Percentiles rank a stretch among this genome's conserved stretches.
Conservation (phyloP, 2,888 invertebrate genomes). For the Nemurella pictetii region DNA sequence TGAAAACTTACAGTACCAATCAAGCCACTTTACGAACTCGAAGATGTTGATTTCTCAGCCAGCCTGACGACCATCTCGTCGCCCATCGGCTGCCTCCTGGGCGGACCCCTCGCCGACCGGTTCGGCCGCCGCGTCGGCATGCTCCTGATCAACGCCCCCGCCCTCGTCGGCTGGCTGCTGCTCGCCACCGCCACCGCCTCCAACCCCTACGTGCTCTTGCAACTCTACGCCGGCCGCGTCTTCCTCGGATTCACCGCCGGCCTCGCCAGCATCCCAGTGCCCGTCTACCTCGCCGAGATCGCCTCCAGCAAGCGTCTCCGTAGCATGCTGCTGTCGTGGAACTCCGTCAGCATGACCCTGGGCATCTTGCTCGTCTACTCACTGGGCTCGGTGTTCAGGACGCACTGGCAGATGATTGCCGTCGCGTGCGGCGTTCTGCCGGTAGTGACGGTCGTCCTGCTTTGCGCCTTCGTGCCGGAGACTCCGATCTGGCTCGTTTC, state of each 20-base stretch:
- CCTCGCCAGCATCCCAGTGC: slow-evolving; percentile 19
- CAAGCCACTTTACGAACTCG: too few species aligned
- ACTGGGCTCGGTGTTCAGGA: slow-evolving; percentile 13
- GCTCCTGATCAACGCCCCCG: slow-evolving; percentile 26
- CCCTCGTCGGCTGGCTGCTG: slow-evolving; percentile 28
- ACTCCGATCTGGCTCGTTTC: slow-evolving; percentile 32
- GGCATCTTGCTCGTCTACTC: slow-evolving; percentile 32
- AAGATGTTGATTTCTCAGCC: slow-evolving; percentile 15
- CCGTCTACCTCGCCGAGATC: slow-evolving; percentile 31
- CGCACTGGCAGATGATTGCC: slow-evolving; percentile 31
- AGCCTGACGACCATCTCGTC: slow-evolving; percentile 28
- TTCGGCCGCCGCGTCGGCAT: slow-evolving; percentile 27
- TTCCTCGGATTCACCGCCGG: slow-evolving; percentile 30
- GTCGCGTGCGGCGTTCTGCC: slow-evolving; percentile 20
- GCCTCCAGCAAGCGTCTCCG: slow-evolving; percentile 9
- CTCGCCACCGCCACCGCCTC: slow-evolving; percentile 19
- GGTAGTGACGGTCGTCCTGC: background rate
- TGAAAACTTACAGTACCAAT: too few species aligned
- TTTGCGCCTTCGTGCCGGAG: slow-evolving; percentile 19
- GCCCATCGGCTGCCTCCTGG: slow-evolving; percentile 21
- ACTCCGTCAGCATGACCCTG: slow-evolving; percentile 15
- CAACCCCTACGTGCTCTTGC: background rate
- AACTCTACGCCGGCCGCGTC: slow-evolving; percentile 31
- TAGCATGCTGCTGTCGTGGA: slow-evolving; percentile 23
- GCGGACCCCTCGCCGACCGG: slow-evolving; percentile 20